Conservation (phyloP, 2,113 vertebrate genomes). For the Dunckerocampus dactyliophorus region DNA sequence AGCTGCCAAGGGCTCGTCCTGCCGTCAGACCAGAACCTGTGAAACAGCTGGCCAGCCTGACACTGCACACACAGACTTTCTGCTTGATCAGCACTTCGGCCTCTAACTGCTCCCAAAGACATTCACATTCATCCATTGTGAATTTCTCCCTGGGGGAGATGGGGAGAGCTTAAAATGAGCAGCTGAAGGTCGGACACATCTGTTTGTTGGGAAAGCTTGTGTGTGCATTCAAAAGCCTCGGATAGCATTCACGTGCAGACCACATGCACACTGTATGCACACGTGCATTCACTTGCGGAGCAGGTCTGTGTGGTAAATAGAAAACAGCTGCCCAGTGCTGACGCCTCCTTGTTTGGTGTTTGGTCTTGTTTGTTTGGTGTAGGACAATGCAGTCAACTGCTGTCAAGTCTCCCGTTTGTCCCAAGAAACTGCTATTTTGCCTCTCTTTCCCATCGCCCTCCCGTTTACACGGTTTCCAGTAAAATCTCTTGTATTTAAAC, state of each 20-base stretch:
- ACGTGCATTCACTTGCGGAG: neutral
- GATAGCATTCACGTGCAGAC: neutral
- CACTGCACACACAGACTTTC: slow-evolving; percentile 34
- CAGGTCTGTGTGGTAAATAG: neutral
- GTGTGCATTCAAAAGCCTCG: neutral
- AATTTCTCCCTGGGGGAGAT: slow-evolving; percentile 38
- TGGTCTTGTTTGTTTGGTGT: slow-evolving; percentile 2
- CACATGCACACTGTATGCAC: neutral
- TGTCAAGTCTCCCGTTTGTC: too few species aligned
- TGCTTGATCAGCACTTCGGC: slow-evolving; percentile 51
- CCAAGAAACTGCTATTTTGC: too few species aligned
- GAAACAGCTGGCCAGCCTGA: slow-evolving; percentile 39
- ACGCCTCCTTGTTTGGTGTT: slow-evolving; percentile 1
- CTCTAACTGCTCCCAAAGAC: slow-evolving; percentile 39
- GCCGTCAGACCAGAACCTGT: slow-evolving; percentile 23
- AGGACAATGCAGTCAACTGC: too few species aligned
- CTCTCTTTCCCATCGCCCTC: too few species aligned
- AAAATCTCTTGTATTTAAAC: too few species aligned
- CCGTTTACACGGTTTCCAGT: too few species aligned
- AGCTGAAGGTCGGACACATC: slow-evolving; percentile 8
- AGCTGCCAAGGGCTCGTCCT: neutral
- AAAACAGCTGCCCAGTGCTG: slow-evolving; percentile 18
- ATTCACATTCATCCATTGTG: slow-evolving; percentile 44
- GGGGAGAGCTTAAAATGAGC: slow-evolving; percentile 36
- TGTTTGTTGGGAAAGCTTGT: slow-evolving; percentile 3